Percentiles rank a stretch among this genome's conserved stretches.
phyloP scores from a whole-genome alignment of 2,888 invertebrate species.

The Hirtodrosophila duncani region DNA sequence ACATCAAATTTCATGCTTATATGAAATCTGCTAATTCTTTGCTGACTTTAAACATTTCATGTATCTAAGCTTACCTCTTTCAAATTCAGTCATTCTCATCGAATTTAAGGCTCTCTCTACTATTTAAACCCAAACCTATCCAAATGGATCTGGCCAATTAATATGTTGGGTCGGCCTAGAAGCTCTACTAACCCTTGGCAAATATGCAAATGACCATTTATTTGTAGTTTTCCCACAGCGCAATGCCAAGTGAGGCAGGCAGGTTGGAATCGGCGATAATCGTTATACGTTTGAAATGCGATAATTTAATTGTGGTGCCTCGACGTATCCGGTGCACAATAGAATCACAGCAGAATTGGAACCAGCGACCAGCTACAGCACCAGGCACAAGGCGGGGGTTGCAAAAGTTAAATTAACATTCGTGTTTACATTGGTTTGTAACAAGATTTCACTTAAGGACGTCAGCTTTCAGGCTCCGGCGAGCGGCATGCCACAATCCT shows the following conservation, averaged over 20 bases:
- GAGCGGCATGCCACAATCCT: constrained; percentile 5
- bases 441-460: constrained; percentile 78
- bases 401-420: constrained; percentile 74
- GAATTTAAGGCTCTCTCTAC: neutral
- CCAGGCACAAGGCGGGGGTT: constrained; percentile 10
- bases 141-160: constrained; percentile 34
- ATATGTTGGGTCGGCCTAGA: constrained; percentile 6
- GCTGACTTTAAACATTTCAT: too few species aligned
- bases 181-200: neutral
- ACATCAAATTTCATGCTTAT: too few species aligned
- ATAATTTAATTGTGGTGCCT: constrained; percentile 77
- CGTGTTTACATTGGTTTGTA: constrained; percentile 78
- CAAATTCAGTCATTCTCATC: neutral
- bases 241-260: constrained; percentile 32
- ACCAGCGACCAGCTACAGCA: constrained; percentile 3
- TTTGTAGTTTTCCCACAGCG: constrained; percentile 54
- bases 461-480: constrained; percentile 63
- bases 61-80: too few species aligned
- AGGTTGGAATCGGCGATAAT: constrained; percentile 30
- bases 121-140: neutral
- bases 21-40: too few species aligned
- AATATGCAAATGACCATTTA: constrained; percentile 57
- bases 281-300: constrained; percentile 73
- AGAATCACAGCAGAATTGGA: constrained; percentile 17
- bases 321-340: constrained; percentile 39